Conservation (phyloP, 2,888 invertebrate genomes). For the Charanyca ferruginea region DNA sequence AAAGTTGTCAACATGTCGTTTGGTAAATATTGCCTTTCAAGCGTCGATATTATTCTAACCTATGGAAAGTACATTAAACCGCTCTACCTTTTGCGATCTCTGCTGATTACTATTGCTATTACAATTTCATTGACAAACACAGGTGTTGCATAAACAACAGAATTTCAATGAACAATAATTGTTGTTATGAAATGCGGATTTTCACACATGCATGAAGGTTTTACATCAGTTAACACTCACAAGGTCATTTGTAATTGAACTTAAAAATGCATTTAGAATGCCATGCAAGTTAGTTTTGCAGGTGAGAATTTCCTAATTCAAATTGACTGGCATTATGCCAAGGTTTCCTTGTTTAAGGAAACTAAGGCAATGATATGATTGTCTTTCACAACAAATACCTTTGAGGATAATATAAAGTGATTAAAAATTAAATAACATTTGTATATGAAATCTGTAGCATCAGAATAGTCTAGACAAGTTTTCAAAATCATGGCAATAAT, state of each 20-base stretch:
- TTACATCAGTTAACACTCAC: constrained; percentile 6
- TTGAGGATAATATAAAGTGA: constrained; percentile 3
- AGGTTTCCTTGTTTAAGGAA: constrained; percentile 9
- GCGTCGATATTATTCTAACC: no score
- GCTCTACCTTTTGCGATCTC: no score
- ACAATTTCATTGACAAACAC: constrained; percentile 10
- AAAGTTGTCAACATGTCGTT: no score
- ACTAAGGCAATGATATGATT: constrained; percentile 2
- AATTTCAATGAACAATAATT: constrained; percentile 7
- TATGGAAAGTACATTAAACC: no score
- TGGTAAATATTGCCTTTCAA: no score
- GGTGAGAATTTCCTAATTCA: constrained; percentile 34
- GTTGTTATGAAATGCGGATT: constrained; percentile 15
- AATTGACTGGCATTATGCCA: constrained; percentile 24
- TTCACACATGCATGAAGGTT: constrained; percentile 33
- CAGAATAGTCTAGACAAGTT: neutral
- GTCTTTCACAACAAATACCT: neutral
- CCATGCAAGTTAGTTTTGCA: constrained; percentile 23
- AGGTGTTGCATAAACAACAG: constrained; percentile 13
- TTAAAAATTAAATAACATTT: neutral
- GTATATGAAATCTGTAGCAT: neutral
- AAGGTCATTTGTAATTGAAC: constrained; percentile 11
- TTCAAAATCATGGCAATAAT: neutral
- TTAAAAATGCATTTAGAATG: constrained; percentile 16
- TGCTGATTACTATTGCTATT: neutral